Percentiles rank a stretch among this genome's conserved stretches.
Evolutionary conservation across 1,140 invertebrate genomes (phyloP).

Genomic region (Amphibalanus amphitrite): DNA sequence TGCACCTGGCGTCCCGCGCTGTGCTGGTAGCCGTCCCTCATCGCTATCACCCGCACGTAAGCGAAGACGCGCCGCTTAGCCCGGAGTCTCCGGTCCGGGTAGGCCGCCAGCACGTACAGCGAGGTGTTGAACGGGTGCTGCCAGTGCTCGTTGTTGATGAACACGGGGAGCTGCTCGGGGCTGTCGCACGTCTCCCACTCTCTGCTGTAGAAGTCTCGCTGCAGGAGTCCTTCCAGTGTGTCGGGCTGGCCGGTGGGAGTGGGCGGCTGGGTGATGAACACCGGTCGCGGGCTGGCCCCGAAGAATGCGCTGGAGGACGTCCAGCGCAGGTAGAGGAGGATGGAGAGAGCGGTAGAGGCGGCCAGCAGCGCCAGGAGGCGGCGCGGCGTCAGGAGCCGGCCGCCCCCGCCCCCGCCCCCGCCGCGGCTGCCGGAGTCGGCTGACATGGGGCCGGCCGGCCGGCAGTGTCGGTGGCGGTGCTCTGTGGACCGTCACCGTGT

Average conservation of each 20-base stretch:
- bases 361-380: too few species aligned
- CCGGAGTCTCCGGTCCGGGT: neutral
- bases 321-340: too few species aligned
- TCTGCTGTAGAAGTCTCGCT: neutral
- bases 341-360: too few species aligned
- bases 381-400: too few species aligned
- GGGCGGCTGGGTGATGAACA: too few species aligned
- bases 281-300: too few species aligned
- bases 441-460: too few species aligned
- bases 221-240: neutral
- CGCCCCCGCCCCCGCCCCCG: too few species aligned
- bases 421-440: too few species aligned
- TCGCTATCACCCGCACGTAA: neutral
- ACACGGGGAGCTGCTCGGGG: neutral
- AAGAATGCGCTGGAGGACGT: too few species aligned
- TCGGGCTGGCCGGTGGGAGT: neutral
- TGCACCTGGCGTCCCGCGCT: neutral
- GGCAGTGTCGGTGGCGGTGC: too few species aligned
- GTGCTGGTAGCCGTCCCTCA: neutral
- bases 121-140: neutral
- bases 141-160: neutral
- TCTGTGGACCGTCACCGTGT: too few species aligned
- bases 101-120: neutral
- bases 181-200: neutral
- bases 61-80: neutral